phyloP scores from a whole-genome alignment of 2,888 invertebrate species.

The Aphidoletes aphidimyza region DNA sequence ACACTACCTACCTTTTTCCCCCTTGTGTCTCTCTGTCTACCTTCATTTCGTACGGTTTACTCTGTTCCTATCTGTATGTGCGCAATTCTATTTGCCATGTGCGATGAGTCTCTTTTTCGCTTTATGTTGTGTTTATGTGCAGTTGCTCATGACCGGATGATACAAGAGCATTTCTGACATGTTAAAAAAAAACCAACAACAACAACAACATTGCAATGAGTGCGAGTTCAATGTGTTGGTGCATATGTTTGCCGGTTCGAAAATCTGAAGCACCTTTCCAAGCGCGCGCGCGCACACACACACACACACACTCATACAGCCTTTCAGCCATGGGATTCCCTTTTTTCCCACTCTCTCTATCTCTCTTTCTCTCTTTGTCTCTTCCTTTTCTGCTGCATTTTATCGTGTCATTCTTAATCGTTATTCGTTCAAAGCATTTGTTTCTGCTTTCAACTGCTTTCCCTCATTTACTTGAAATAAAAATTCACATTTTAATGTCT shows the following conservation, averaged over 20 bases:
- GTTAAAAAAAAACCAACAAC: background rate
- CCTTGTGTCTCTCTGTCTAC: background rate
- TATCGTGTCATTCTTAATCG: constrained; percentile 13
- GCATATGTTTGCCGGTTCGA: background rate
- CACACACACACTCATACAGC: background rate
- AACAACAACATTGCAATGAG: background rate
- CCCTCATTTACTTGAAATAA: constrained; percentile 3
- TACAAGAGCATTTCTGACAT: background rate
- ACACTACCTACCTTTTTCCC: background rate
- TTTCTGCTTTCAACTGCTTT: background rate
- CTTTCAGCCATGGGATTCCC: background rate
- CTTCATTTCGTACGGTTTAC: background rate
- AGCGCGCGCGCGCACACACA: background rate
- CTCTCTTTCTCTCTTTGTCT: background rate
- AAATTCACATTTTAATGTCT: background rate
- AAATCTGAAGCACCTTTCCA: constrained; percentile 34
- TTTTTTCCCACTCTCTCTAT: background rate
- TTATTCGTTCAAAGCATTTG: constrained; percentile 6
- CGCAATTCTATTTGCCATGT: constrained; percentile 34
- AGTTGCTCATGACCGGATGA: background rate
- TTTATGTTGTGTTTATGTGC: background rate
- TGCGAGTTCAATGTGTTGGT: constrained; percentile 18
- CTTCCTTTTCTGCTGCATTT: background rate
- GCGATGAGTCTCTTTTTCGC: constrained; percentile 46
- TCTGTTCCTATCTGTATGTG: background rate